Percentiles rank a stretch among this genome's conserved stretches.
These are phyloP conservation scores for Anthophora plumipes DNA, from an alignment of 2,888 invertebrate species.

Conservation along the genomic window DNA sequence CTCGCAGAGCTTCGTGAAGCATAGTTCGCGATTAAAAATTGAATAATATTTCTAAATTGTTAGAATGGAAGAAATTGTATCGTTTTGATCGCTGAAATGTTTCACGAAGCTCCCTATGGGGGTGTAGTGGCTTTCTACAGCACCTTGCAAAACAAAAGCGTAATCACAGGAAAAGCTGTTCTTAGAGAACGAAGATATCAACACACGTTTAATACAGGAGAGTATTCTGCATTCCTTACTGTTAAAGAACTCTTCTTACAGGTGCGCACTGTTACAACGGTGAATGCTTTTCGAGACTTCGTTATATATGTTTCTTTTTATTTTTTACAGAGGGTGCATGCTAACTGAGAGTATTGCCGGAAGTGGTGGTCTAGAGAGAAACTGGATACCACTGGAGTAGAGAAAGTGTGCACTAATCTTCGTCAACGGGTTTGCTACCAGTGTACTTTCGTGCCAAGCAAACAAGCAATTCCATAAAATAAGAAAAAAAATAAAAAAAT, in stretches of 20 bases:
- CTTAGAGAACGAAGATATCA: slow-evolving; percentile 55
- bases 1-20: slow-evolving; percentile 29
- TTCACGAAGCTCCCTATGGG: slow-evolving; percentile 32
- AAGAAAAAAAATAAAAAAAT: neutral
- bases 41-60: too few relatives aligned
- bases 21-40: too few relatives aligned
- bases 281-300: slow-evolving; percentile 40
- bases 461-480: slow-evolving; percentile 26
- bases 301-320: too few relatives aligned
- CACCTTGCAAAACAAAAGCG: slow-evolving; percentile 65
- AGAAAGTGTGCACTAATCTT: slow-evolving; percentile 66
- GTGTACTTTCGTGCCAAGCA: slow-evolving; percentile 42
- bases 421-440: slow-evolving; percentile 53
- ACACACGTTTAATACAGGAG: slow-evolving; percentile 59
- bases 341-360: slow-evolving; percentile 54
- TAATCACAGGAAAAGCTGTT: slow-evolving; percentile 68
- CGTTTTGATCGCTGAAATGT: neutral
- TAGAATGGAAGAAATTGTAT: neutral
- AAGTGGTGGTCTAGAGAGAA: slow-evolving; percentile 59
- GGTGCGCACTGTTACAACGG: slow-evolving; percentile 59
- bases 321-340: slow-evolving; percentile 64
- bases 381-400: slow-evolving; percentile 55
- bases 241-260: slow-evolving; percentile 53
- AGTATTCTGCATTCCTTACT: slow-evolving; percentile 62
- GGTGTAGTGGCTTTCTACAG: slow-evolving; percentile 43